Base-by-base conservation (phyloP, 2,797 vertebrate species). In the Phataginus tricuspis region DNA sequence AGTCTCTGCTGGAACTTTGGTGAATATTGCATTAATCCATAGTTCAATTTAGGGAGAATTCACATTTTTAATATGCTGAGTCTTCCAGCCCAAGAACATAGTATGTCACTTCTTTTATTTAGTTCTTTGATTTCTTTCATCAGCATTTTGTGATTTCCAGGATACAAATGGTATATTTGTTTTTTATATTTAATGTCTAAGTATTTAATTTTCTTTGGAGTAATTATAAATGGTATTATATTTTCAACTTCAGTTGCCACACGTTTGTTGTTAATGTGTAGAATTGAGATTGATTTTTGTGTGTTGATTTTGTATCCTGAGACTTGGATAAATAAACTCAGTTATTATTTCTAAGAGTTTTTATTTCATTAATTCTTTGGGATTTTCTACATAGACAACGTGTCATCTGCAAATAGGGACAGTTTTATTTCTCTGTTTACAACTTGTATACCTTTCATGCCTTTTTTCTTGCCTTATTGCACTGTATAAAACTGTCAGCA, bases 201-300 rank as follows among this genome's bases (percentile, higher is more conserved):
- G 59, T 84, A 78, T 59, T 93, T 82, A 21, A 83, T 55, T 78
- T 89, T 63, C 69, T 74, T 96, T 86, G 11, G 6, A 86, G 53
- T 86, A 83, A 86, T 80, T 86, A 37, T 69, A 90, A 77, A 57
- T 90, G 12, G 5, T 21, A 84, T 39, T 83, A 25, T 75, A 61
- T 59, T 87, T 94, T 87, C 45, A 90, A 71, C 68, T 78, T 93
- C 14, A 55, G 7, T 78, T 84, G 64, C 49, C 16, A 86, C 19
- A 49, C 42, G 9, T 66, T 85, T 90, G 13, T 79, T 84, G 16
- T 25, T 86, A 61, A 39, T 51, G 42, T 45, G 42, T 45, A 92
- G n/a, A 66, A 66, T 64, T 66, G 21, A 74, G 2, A 63, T 37
- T 61, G 61, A 82, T 42, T 71, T 94, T 86, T 42, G 16, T 75